A percentile compares a stretch with the other conserved stretches of the same genome.
These are phyloP conservation scores for Umimayanthus chanpuru DNA, from an alignment of 92 coral and sea anemone species.

Conservation along the genomic window DNA sequence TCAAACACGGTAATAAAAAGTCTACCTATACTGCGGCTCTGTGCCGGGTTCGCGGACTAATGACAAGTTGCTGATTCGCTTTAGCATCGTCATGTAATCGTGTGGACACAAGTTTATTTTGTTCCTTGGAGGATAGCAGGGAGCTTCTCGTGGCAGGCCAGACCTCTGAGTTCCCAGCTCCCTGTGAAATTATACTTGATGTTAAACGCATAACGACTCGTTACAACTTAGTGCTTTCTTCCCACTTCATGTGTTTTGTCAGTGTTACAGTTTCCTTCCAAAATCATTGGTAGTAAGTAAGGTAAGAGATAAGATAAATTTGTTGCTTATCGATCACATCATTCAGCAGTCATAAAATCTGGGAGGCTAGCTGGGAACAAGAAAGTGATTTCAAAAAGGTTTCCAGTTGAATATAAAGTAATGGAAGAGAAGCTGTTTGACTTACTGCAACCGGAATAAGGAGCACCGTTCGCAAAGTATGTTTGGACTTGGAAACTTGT, in stretches of 20 bases:
- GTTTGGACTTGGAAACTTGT: too few relatives aligned
- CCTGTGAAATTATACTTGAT: slow-evolving; percentile 45
- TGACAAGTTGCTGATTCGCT: slow-evolving; percentile 64
- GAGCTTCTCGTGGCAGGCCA: slow-evolving; percentile 92
- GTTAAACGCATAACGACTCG: neutral
- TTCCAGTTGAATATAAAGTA: too few relatives aligned
- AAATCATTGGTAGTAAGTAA: neutral
- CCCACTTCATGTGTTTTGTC: neutral
- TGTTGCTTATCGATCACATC: too few relatives aligned
- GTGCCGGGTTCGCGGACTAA: slow-evolving; percentile 75
- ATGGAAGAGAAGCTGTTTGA: too few relatives aligned
- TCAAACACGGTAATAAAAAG: too few relatives aligned
- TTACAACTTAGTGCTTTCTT: neutral
- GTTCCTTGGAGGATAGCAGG: slow-evolving; percentile 77
- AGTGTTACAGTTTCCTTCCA: neutral
- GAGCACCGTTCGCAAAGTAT: too few relatives aligned
- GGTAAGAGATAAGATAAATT: neutral
- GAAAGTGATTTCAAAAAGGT: too few relatives aligned
- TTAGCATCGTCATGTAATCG: slow-evolving; percentile 73
- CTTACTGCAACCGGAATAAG: too few relatives aligned
- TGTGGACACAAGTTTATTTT: slow-evolving; percentile 79
- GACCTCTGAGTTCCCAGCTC: slow-evolving; percentile 84
- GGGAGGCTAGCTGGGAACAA: too few relatives aligned
- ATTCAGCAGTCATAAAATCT: too few relatives aligned
- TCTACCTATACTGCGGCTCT: slow-evolving; percentile 89